Conservation (phyloP, 2,113 vertebrate species). For the Dryoscopus gambensis region DNA sequence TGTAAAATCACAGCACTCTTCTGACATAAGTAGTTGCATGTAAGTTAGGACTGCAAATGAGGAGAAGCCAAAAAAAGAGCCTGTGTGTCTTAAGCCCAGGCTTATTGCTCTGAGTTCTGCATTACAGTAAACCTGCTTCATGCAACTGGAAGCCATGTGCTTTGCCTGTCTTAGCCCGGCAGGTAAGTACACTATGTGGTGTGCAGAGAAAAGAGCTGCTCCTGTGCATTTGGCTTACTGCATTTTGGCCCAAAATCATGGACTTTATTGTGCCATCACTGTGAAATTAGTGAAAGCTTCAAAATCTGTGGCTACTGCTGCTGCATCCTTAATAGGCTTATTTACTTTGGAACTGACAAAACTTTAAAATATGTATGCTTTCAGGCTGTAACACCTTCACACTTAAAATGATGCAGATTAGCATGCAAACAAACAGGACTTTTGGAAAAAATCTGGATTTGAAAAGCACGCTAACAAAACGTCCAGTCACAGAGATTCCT, state of each 20-base stretch:
- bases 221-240: background rate
- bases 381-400: background rate
- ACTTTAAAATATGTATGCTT: background rate
- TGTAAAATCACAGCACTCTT: background rate
- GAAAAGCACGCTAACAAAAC: background rate
- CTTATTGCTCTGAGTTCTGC: background rate
- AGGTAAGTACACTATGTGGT: background rate
- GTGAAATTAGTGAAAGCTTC: background rate
- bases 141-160: background rate
- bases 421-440: background rate
- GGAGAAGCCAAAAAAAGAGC: background rate
- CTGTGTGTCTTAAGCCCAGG: background rate
- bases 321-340: background rate
- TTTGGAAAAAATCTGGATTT: background rate
- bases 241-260: rapidly evolving
- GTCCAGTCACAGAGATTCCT: background rate
- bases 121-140: background rate
- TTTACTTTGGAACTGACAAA: background rate
- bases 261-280: background rate
- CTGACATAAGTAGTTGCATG: background rate
- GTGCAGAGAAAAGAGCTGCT: background rate
- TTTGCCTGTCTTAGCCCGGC: background rate
- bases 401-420: background rate
- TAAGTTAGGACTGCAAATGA: background rate
- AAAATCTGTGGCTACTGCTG: background rate